Percentiles rank a stretch among this genome's conserved stretches.
Conservation (phyloP, 2,888 invertebrate genomes). For the Horisme vitalbata region DNA sequence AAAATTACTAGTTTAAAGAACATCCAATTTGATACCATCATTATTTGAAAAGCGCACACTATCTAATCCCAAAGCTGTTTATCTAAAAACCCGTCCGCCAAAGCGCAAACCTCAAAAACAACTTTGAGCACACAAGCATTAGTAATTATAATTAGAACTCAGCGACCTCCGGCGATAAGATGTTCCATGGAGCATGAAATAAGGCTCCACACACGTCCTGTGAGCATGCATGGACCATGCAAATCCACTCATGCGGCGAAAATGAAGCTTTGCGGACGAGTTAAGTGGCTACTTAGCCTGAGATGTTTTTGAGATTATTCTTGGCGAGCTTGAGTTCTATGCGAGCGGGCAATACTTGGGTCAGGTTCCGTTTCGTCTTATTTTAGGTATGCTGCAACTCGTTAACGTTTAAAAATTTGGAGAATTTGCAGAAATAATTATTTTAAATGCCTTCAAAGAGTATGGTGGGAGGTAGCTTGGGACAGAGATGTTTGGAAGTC, state of each 20-base stretch:
- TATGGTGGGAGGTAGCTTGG: too few species aligned
- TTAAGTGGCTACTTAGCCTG: constrained; percentile 52
- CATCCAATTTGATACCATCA: too few species aligned
- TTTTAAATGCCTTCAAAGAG: too few species aligned
- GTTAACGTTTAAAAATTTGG: too few species aligned
- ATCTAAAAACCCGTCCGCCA: constrained; percentile 33
- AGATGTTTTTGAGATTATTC: constrained; percentile 29
- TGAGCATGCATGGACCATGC: constrained; percentile 52
- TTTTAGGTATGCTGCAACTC: too few species aligned
- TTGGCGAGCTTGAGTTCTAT: constrained; percentile 14
- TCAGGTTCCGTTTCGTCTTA: not conserved
- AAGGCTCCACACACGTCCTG: constrained; percentile 64
- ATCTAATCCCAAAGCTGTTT: constrained; percentile 11
- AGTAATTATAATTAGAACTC: constrained; percentile 77
- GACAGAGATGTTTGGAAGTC: too few species aligned
- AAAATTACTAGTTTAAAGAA: too few species aligned
- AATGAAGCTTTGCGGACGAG: constrained; percentile 50
- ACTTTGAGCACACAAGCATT: constrained; percentile 71
- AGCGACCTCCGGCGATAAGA: constrained; percentile 77
- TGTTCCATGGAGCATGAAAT: constrained; percentile 78
- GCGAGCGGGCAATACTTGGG: constrained; percentile 6
- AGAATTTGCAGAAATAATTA: too few species aligned
- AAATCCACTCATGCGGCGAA: constrained; percentile 65
- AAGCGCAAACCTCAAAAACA: constrained; percentile 53
- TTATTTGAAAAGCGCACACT: not conserved